These are phyloP conservation scores for Luperina nickerlii DNA, from an alignment of 2,888 invertebrate genomes.

Conservation along the genomic window DNA sequence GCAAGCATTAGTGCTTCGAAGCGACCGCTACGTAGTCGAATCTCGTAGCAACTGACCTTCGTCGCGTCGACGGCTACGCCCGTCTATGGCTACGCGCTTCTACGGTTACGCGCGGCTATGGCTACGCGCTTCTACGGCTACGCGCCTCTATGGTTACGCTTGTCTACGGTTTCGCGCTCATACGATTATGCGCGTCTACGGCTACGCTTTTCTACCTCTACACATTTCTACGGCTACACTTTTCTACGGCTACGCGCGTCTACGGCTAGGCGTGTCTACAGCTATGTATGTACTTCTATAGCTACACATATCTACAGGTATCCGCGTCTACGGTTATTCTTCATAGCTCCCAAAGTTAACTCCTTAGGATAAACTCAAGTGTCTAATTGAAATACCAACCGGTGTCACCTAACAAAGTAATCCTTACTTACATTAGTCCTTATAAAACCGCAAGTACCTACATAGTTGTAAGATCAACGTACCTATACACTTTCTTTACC, in stretches of 20 bases:
- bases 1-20: not conserved
- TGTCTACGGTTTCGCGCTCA: not conserved
- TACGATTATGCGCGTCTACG: not conserved
- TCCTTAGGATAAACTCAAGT: slow-evolving; percentile 5
- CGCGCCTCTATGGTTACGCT: not conserved
- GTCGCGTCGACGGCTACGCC: not conserved
- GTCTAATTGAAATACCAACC: slow-evolving; percentile 25
- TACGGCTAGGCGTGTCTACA: not conserved
- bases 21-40: not conserved
- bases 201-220: not conserved
- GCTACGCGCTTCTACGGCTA: no score
- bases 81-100: not conserved
- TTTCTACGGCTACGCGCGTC: not conserved
- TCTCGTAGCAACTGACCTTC: not conserved
- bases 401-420: slow-evolving; percentile 29
- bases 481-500: slow-evolving; percentile 46
- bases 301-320: not conserved
- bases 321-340: not conserved
- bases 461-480: slow-evolving; percentile 48
- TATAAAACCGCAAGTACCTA: slow-evolving; percentile 31
- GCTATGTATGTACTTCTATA: not conserved
- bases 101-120: not conserved
- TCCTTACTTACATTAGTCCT: not conserved
- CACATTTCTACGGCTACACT: not conserved
- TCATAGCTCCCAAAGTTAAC: not conserved